Evolutionary conservation across 2,888 invertebrate genomes (phyloP).

Genomic region (Margaritifera margaritifera): DNA sequence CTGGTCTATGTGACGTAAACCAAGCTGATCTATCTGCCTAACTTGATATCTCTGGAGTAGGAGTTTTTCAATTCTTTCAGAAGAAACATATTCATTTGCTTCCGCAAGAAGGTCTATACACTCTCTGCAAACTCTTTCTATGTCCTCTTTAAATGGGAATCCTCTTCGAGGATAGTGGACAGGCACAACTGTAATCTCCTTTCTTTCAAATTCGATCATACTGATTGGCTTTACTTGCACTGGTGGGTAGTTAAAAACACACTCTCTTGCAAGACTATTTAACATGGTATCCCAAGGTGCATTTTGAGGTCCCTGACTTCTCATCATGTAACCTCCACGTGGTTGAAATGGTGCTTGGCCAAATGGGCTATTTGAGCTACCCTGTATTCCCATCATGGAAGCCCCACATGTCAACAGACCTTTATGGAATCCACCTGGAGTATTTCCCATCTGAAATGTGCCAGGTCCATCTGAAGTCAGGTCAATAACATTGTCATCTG

Average conservation of each 20-base stretch:
- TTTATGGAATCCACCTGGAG: too few relatives aligned
- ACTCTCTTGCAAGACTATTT: background rate
- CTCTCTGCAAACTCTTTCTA: conserved; percentile 50
- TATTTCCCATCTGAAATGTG: too few relatives aligned
- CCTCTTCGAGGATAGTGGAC: too few relatives aligned
- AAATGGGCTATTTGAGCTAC: too few relatives aligned
- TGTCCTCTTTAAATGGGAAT: conserved; percentile 28
- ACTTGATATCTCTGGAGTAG: conserved; percentile 41
- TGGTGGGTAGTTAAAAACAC: background rate
- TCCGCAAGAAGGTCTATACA: conserved; percentile 58
- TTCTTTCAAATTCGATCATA: conserved; percentile 19
- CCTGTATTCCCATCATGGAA: too few relatives aligned
- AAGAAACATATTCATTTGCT: conserved; percentile 56
- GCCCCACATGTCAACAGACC: too few relatives aligned
- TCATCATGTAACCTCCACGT: too few relatives aligned
- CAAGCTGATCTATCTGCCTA: conserved; percentile 16
- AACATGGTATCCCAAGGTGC: background rate
- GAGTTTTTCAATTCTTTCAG: conserved; percentile 50
- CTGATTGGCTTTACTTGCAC: conserved; percentile 4
- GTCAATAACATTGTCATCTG: too few relatives aligned
- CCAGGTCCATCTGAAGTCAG: too few relatives aligned
- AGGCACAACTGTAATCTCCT: conserved; percentile 8
- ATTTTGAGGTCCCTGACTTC: background rate
- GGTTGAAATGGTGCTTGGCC: too few relatives aligned
- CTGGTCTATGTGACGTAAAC: conserved; percentile 19